Base-by-base conservation (phyloP, 2,113 vertebrate species). In the Chionomys nivalis region DNA sequence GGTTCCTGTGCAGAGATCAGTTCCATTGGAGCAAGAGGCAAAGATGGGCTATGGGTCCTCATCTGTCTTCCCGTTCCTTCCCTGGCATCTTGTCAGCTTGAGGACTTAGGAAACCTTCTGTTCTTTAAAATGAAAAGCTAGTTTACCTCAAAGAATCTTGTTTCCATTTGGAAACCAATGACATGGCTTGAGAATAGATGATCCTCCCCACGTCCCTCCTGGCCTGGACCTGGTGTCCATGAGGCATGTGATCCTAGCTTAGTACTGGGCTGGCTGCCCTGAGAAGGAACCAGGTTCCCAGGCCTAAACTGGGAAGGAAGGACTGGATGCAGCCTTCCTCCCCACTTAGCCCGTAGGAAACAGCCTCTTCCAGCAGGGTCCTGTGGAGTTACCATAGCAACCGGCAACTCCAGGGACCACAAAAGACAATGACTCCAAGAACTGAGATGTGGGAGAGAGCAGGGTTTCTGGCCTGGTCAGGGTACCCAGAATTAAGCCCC, bases 131-230 rank as follows among this genome's bases (percentile, higher is more conserved):
- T 97, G 96, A 98, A 97, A 97, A 78, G 97, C 98, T 98, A 97
- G 95, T 98, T 98, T 99, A 99, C 98, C 98, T 99, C 98, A 98
- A 91, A 98, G 79, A 95, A 91, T 97, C 97, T 92, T 98, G 93
- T 98, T 98, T 98, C 98, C 98, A 93, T 97, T 98, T 97, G 98
- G 98, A 98, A 98, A 97, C 95, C 94, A 92, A 96, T 97, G 96
- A 96, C 97, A 97, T 97, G 96, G 96, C 96, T 95, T 90, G 76
- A 58, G 86, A 61, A 88, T 70, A n/a, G 79, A 83, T 3, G 4
- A 14, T 63, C 33, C 72, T 47, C 36, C 72, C 63, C 87, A 23
- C 28, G 16, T 13, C 52, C 23, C 36, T 42, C 70, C 87, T 65
- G 63, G 26, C 61, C 65, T 72, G 65, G n/a, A 12, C 61, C 93